Evolutionary conservation across 2,113 vertebrate species (phyloP).

Genomic region (Neogobius melanostomus): DNA sequence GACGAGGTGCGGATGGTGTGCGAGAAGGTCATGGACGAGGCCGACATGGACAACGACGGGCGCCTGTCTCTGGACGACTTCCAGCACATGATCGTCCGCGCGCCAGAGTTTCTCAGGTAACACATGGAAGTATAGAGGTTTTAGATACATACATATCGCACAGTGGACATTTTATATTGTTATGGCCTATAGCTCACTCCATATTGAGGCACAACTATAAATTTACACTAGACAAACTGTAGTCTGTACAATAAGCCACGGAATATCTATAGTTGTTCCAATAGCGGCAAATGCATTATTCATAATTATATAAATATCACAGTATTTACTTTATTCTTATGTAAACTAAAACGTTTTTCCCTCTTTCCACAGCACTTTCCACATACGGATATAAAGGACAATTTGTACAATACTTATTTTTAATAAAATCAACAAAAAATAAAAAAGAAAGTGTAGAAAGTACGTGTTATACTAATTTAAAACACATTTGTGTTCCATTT

Average conservation of each 20-base stretch:
- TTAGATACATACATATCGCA: background rate
- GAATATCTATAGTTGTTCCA: too few species aligned
- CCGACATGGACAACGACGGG: constrained; percentile 89
- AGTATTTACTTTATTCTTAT: background rate
- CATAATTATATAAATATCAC: too few species aligned
- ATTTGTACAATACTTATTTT: background rate
- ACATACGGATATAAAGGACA: constrained; percentile 75
- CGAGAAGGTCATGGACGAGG: constrained; percentile 94
- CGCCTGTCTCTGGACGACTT: constrained; percentile 94
- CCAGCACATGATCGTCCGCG: constrained; percentile 90
- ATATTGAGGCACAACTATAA: too few species aligned
- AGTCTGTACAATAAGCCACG: too few species aligned
- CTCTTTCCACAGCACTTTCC: constrained; percentile 74
- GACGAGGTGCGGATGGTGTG: constrained; percentile 91
- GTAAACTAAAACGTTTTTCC: background rate
- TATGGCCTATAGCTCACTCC: too few species aligned
- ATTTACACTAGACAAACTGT: too few species aligned
- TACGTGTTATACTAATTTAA: background rate
- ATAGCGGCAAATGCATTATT: too few species aligned
- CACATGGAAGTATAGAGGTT: background rate
- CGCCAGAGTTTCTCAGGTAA: constrained; percentile 97
- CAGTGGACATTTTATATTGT: too few species aligned
- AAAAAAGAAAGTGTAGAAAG: background rate
- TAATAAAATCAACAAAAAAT: background rate
- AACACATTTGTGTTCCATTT: background rate